A percentile compares a stretch with the other conserved stretches of the same genome.
Conservation (phyloP, 2,888 invertebrate species). For the Scrobipalpa atriplicella region DNA sequence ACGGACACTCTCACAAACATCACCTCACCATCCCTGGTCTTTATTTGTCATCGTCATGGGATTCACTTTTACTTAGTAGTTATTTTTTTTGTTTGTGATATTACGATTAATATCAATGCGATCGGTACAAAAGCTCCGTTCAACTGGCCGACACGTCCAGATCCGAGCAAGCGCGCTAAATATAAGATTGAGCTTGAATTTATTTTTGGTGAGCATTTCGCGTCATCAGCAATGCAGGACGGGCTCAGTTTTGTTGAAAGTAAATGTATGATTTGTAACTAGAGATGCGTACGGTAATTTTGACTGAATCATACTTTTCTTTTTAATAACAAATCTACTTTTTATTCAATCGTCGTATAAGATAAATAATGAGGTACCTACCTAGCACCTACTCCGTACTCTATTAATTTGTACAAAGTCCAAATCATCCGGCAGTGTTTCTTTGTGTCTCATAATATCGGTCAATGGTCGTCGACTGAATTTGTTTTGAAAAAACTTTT, state of each 20-base stretch:
- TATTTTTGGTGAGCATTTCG: conserved; percentile 78
- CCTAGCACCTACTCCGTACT: too few relatives aligned
- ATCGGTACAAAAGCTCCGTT: conserved; percentile 76
- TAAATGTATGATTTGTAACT: conserved; percentile 10
- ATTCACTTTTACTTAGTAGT: conserved; percentile 49
- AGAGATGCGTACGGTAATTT: background rate
- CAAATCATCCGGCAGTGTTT: too few relatives aligned
- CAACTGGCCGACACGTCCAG: conserved; percentile 73
- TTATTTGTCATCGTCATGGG: conserved; percentile 52
- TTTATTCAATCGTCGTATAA: too few relatives aligned
- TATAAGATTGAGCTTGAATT: conserved; percentile 80
- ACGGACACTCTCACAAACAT: conserved; percentile 52
- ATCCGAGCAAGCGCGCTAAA: conserved; percentile 78
- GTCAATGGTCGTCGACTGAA: too few relatives aligned
- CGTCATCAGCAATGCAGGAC: conserved; percentile 66
- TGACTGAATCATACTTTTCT: background rate
- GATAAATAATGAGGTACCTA: too few relatives aligned
- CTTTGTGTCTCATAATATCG: too few relatives aligned
- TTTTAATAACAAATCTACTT: too few relatives aligned
- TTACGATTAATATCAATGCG: conserved; percentile 60
- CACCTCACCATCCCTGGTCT: conserved; percentile 55
- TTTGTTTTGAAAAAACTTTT: too few relatives aligned
- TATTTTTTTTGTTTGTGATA: conserved; percentile 45
- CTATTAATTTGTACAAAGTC: too few relatives aligned
- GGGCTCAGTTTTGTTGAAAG: conserved; percentile 4